Conservation (phyloP, 1,140 invertebrate genomes). For the Sitodiplosis mosellana region DNA sequence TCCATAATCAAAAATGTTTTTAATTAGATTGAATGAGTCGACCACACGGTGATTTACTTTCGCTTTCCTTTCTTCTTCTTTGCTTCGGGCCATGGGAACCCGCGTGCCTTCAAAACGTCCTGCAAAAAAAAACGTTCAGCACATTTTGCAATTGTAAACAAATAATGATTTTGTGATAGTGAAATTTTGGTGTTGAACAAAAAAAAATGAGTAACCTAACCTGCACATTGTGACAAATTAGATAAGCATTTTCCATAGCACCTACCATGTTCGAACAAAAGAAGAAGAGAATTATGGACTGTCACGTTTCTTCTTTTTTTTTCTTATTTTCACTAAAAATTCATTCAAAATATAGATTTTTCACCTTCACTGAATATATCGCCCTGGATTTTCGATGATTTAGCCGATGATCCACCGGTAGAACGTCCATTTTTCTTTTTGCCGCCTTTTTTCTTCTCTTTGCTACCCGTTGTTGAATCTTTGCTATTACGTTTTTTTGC, state of each 20-base stretch:
- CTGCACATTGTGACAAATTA: constrained; percentile 73
- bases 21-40: background rate
- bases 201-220: constrained; percentile 39
- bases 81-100: constrained; percentile 65
- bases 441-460: constrained; percentile 26
- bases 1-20: background rate
- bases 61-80: constrained; percentile 59
- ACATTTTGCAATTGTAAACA: too few species aligned
- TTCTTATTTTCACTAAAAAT: too few species aligned
- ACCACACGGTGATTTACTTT: background rate
- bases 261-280: too few species aligned
- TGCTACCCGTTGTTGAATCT: constrained; percentile 25
- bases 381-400: constrained; percentile 38
- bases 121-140: constrained; percentile 1
- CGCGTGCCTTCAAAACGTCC: constrained; percentile 39
- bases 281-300: too few species aligned
- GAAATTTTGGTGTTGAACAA: too few species aligned
- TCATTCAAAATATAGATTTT: too few species aligned
- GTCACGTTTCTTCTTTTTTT: too few species aligned
- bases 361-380: constrained; percentile 70
- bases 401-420: constrained; percentile 33
- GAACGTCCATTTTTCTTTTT: constrained; percentile 31
- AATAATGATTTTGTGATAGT: too few species aligned
- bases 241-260: constrained; percentile 78
- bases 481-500: constrained; percentile 34